Base-by-base conservation (phyloP, 2,797 vertebrate species). In the Phalanger gymnotis region DNA sequence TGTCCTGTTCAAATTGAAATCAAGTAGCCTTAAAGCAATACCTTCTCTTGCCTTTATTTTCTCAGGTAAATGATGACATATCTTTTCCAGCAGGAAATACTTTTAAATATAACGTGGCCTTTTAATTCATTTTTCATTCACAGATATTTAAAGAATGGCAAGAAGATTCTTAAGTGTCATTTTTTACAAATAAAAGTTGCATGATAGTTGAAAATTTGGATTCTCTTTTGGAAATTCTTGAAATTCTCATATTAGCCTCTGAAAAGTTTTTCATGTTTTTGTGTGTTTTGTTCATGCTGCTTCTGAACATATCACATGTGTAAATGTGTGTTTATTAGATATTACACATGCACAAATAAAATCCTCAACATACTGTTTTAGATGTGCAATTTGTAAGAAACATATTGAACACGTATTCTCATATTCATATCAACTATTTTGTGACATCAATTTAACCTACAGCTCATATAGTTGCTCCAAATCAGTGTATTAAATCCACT, bases 401-500 rank as follows among this genome's bases (percentile, higher is more conserved):
- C 13, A 31, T 90, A 96, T 95, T 92, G 51, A 97, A 96, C 96
- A 96, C 92, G 3, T 57, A 27, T 92, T 94, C 53, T 66, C 27
- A 5, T 92, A 22, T 97, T 40, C 51, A 91, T 93, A 11, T 25
- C 53, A 95, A 96, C 94, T 94, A 92, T 93, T 92, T 95, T 95
- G 91, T 91, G 34, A 90, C 31, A 57, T 47, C 91, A 94, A 73
- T 93, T 89, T 96, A 61, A 57, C 92, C 81, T 91, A 4, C 89
- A 34, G 89, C 57, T 91, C 56, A 95, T 90, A 95, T 93, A 91
- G 57, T 94, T 97, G 25, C 91, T 94, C 89, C 25, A 93, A 55
- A 87, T 92, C 91, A 58, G 34, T 97, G 92, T 96, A 91, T 93
- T 95, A 93, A 56, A 52, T 92, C 94, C 92, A 97, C 91, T 96